Conservation (phyloP, 2,797 vertebrate genomes). For the Petrocephalus schoutedeni region DNA sequence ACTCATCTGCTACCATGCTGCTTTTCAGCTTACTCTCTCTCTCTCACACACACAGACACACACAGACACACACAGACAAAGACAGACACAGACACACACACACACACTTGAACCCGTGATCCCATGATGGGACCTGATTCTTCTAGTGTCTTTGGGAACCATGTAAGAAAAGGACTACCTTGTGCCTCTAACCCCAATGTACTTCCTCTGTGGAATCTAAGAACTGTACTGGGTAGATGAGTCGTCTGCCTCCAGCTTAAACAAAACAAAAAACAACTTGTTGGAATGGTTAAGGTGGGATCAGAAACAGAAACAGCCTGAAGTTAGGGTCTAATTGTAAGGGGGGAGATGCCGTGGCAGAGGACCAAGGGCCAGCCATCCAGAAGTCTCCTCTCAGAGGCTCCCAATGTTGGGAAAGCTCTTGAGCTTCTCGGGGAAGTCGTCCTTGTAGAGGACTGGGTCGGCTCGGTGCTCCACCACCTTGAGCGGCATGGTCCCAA, state of each 20-base stretch:
- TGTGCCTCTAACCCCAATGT: neutral
- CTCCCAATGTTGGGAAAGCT: conserved; percentile 99
- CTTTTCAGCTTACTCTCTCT: neutral
- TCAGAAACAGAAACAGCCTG: conserved; percentile 8
- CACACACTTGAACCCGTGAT: neutral
- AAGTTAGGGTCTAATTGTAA: conserved; percentile 10
- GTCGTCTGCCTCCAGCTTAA: neutral
- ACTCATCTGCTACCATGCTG: neutral
- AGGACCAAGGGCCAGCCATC: neutral
- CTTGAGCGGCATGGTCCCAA: conserved; percentile 95
- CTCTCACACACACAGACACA: neutral
- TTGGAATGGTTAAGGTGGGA: neutral
- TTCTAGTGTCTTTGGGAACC: conserved; percentile 1
- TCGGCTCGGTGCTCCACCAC: conserved; percentile 96
- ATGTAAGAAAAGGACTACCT: neutral
- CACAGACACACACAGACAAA: neutral
- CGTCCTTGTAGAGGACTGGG: conserved; percentile 95
- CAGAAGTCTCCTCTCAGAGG: conserved; percentile 60
- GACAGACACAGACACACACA: neutral
- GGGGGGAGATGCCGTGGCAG: conserved; percentile 20
- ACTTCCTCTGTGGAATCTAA: conserved; percentile 10
- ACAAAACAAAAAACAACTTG: neutral
- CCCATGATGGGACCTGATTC: neutral
- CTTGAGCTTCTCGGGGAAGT: conserved; percentile 97
- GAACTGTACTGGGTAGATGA: neutral